A percentile compares a stretch with the other conserved stretches of the same genome.
Conservation (phyloP, 2,113 vertebrate genomes). For the Mustelus asterias region DNA sequence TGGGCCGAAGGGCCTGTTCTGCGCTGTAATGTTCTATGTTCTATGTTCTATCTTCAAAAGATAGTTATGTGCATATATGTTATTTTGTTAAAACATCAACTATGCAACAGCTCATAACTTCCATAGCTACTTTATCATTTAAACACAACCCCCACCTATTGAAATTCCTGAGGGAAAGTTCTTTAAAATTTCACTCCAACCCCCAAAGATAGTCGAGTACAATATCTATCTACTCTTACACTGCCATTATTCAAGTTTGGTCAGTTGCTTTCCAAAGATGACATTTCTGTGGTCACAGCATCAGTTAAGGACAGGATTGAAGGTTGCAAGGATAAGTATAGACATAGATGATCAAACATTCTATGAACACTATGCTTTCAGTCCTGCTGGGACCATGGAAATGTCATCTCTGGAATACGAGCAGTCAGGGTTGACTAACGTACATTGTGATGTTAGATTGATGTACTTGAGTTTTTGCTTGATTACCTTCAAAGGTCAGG, state of each 20-base stretch:
- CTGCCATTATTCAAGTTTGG: slow-evolving; percentile 16
- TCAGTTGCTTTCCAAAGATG: neutral
- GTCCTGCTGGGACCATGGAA: slow-evolving; percentile 26
- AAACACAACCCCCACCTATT: neutral
- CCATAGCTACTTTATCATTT: neutral
- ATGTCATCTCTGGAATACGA: slow-evolving; percentile 30
- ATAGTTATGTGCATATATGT: neutral
- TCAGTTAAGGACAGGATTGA: slow-evolving; percentile 32
- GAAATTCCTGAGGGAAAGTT: neutral
- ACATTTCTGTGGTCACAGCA: slow-evolving; percentile 17
- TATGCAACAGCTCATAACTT: neutral
- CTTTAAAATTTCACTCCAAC: neutral
- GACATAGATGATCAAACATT: slow-evolving; percentile 6
- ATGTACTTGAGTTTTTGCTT: slow-evolving; percentile 10
- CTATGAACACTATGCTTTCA: slow-evolving; percentile 22
- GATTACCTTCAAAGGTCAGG: slow-evolving; percentile 33
- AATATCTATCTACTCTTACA: neutral
- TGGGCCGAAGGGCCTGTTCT: no score
- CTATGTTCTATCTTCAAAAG: no score
- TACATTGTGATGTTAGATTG: slow-evolving; percentile 26
- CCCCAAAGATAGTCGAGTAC: neutral
- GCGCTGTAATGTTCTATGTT: no score
- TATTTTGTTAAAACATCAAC: neutral
- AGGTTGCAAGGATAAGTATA: slow-evolving; percentile 32
- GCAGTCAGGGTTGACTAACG: slow-evolving; percentile 33